These are phyloP conservation scores for Hippolais icterina DNA, from an alignment of 2,113 vertebrate species.

Conservation along the genomic window DNA sequence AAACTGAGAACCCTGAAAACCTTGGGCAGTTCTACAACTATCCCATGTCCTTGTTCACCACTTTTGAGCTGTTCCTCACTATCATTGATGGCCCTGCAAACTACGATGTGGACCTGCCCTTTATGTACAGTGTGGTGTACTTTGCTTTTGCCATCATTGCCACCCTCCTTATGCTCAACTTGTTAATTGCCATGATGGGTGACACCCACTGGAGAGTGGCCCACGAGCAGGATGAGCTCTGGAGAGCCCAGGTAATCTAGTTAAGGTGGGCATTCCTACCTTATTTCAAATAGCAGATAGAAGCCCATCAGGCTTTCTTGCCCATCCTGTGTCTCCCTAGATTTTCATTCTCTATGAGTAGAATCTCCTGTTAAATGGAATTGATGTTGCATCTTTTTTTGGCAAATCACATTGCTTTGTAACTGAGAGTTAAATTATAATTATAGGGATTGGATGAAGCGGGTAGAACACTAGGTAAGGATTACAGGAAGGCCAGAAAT, in stretches of 20 bases:
- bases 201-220: slow-evolving; percentile 94
- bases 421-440: background rate
- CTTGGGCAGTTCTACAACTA: slow-evolving; percentile 85
- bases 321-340: background rate
- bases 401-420: background rate
- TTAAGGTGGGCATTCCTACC: background rate
- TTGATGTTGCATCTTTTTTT: background rate
- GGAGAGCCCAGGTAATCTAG: slow-evolving; percentile 77
- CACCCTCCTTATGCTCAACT: slow-evolving; percentile 87
- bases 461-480: background rate
- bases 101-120: slow-evolving; percentile 80
- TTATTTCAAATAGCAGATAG: background rate
- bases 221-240: slow-evolving; percentile 85
- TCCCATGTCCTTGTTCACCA: slow-evolving; percentile 86
- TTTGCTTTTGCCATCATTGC: slow-evolving; percentile 85
- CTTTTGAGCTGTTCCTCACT: slow-evolving; percentile 90
- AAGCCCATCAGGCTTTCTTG: background rate
- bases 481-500: background rate
- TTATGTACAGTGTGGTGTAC: slow-evolving; percentile 85
- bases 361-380: background rate
- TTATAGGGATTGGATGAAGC: background rate
- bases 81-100: slow-evolving; percentile 91
- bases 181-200: slow-evolving; percentile 96
- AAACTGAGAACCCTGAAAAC: slow-evolving; percentile 82
- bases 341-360: accelerated